Percentiles rank a stretch among this genome's conserved stretches.
Conservation (phyloP, 2,888 invertebrate genomes). For the Gonocerus acuteangulatus region DNA sequence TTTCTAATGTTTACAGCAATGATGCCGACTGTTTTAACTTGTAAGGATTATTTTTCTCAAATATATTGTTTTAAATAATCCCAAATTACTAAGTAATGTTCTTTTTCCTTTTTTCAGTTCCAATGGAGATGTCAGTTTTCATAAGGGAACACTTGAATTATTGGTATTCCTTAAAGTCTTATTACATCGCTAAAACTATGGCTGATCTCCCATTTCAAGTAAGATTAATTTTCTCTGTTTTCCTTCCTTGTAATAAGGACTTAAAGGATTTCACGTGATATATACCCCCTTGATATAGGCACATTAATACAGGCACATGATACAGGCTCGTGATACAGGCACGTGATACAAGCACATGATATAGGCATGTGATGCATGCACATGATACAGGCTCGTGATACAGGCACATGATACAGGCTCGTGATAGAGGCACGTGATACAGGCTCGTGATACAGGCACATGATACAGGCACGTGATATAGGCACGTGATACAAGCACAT, state of each 20-base stretch:
- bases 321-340: too few relatives aligned
- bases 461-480: too few relatives aligned
- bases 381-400: too few relatives aligned
- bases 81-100: neutral
- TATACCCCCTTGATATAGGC: neutral
- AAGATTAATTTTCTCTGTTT: conserved; percentile 34
- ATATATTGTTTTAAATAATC: neutral
- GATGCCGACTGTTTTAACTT: conserved; percentile 97
- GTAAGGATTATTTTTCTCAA: conserved; percentile 54
- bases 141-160: conserved; percentile 91
- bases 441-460: too few relatives aligned
- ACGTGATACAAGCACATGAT: too few relatives aligned
- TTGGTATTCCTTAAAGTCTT: conserved; percentile 95
- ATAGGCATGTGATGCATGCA: too few relatives aligned
- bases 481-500: too few relatives aligned
- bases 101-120: conserved; percentile 61
- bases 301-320: neutral
- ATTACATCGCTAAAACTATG: conserved; percentile 92
- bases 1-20: conserved; percentile 96
- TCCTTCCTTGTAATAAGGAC: too few relatives aligned
- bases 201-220: conserved; percentile 95
- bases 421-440: too few relatives aligned
- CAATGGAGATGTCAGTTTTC: conserved; percentile 90
- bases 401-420: too few relatives aligned
- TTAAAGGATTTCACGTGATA: too few relatives aligned